Evolutionary conservation across 2,797 vertebrate genomes (phyloP).

Genomic region (Anabas testudineus): DNA sequence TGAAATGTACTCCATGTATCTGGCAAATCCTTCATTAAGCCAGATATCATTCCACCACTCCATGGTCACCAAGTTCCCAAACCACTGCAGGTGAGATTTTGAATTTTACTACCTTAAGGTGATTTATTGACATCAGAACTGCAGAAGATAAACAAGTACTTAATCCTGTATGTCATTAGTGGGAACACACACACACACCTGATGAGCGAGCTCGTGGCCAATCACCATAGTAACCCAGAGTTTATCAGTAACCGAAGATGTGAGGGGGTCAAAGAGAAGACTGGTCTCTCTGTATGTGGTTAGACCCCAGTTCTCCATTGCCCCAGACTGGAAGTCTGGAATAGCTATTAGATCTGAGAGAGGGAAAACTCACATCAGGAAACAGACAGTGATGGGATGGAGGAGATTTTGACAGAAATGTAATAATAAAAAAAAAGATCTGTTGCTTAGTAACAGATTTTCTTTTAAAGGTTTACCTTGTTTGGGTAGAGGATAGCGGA

Average conservation of each 20-base stretch:
- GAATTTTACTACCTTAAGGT: neutral
- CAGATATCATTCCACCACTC: slow-evolving; percentile 90
- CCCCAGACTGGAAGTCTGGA: slow-evolving; percentile 86
- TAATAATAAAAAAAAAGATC: neutral
- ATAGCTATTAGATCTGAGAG: slow-evolving; percentile 87
- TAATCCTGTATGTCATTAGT: neutral
- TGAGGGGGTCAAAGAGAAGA: slow-evolving; percentile 83
- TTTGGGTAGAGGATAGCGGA: slow-evolving; percentile 86
- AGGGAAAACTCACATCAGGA: slow-evolving; percentile 5
- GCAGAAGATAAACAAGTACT: neutral
- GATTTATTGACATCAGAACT: neutral
- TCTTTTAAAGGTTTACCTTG: slow-evolving; percentile 70
- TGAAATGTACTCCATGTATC: slow-evolving; percentile 87
- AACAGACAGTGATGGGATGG: neutral
- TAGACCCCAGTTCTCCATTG: slow-evolving; percentile 91
- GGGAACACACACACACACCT: slow-evolving; percentile 79
- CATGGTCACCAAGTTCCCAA: slow-evolving; percentile 90
- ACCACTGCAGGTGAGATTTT: slow-evolving; percentile 78
- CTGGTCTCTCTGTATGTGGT: slow-evolving; percentile 87
- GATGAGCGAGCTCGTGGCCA: slow-evolving; percentile 87
- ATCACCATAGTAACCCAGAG: slow-evolving; percentile 87
- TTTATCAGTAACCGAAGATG: slow-evolving; percentile 85
- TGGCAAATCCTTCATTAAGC: slow-evolving; percentile 89
- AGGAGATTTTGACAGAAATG: neutral
- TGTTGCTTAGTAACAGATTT: neutral